Evolutionary conservation across 2,797 vertebrate genomes (phyloP).

Genomic region (Crax fasciolata): DNA sequence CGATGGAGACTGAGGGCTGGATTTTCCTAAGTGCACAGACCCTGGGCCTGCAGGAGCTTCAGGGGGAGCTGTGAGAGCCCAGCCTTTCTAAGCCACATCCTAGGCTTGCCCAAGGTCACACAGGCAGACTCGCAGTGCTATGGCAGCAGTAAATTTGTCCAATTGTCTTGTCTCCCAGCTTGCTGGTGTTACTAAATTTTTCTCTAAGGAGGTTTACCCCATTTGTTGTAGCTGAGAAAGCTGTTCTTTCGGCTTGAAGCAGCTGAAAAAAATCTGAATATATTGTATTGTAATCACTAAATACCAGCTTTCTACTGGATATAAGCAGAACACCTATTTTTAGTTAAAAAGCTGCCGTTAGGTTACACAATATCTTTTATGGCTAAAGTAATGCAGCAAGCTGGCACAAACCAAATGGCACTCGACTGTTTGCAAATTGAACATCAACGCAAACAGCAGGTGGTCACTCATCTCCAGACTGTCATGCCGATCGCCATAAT

Average conservation of each 20-base stretch:
- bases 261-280: slow-evolving; percentile 48
- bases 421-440: slow-evolving; percentile 70
- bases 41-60: background rate
- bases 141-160: slow-evolving; percentile 39
- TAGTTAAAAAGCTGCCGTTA: slow-evolving; percentile 66
- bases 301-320: slow-evolving; percentile 43
- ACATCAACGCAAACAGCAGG: slow-evolving; percentile 60
- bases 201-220: slow-evolving; percentile 44
- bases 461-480: slow-evolving; percentile 56
- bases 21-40: slow-evolving; percentile 18
- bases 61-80: background rate
- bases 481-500: background rate
- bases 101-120: slow-evolving; percentile 29
- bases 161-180: slow-evolving; percentile 25
- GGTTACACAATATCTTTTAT: slow-evolving; percentile 61
- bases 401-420: slow-evolving; percentile 64
- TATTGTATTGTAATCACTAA: slow-evolving; percentile 51
- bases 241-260: slow-evolving; percentile 38
- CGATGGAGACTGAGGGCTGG: background rate
- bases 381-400: slow-evolving; percentile 66
- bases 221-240: slow-evolving; percentile 50
- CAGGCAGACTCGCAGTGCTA: background rate
- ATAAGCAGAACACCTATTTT: slow-evolving; percentile 70
- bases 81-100: background rate
- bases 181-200: slow-evolving; percentile 50